Percentiles rank a stretch among this genome's conserved stretches.
phyloP scores from a whole-genome alignment of 2,888 invertebrate genomes.

The Anodontia alba region DNA sequence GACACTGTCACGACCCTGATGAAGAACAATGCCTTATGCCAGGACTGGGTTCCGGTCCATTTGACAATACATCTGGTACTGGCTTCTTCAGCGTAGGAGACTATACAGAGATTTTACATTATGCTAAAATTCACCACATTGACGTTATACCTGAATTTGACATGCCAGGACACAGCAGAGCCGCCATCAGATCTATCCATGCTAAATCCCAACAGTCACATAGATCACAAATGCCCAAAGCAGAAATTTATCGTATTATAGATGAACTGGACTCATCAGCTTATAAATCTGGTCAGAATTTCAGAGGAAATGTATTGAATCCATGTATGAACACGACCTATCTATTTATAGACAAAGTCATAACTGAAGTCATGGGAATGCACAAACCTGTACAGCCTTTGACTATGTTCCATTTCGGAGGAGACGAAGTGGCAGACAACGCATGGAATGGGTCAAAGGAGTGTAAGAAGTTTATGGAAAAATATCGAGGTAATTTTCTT shows the following conservation, averaged over 20 bases:
- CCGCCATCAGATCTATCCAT: constrained; percentile 79
- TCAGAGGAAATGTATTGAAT: constrained; percentile 79
- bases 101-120: constrained; percentile 78
- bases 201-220: constrained; percentile 60
- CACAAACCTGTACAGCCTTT: constrained; percentile 73
- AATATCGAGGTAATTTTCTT: constrained; percentile 5
- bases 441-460: constrained; percentile 70
- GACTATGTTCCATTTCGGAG: constrained; percentile 75
- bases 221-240: constrained; percentile 29
- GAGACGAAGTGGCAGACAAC: constrained; percentile 75
- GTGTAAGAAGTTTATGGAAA: constrained; percentile 57
- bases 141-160: constrained; percentile 82
- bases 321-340: constrained; percentile 80
- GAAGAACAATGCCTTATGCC: constrained; percentile 75
- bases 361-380: constrained; percentile 63
- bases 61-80: constrained; percentile 64
- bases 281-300: constrained; percentile 77
- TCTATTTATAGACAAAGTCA: constrained; percentile 71
- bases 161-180: constrained; percentile 81
- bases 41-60: constrained; percentile 78
- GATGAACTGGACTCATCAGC: constrained; percentile 70
- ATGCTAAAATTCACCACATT: constrained; percentile 77
- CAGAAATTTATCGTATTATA: constrained; percentile 65
- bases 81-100: constrained; percentile 77
- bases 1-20: constrained; percentile 75